phyloP scores from a whole-genome alignment of 1,140 invertebrate genomes.

The Zophobas morio region DNA sequence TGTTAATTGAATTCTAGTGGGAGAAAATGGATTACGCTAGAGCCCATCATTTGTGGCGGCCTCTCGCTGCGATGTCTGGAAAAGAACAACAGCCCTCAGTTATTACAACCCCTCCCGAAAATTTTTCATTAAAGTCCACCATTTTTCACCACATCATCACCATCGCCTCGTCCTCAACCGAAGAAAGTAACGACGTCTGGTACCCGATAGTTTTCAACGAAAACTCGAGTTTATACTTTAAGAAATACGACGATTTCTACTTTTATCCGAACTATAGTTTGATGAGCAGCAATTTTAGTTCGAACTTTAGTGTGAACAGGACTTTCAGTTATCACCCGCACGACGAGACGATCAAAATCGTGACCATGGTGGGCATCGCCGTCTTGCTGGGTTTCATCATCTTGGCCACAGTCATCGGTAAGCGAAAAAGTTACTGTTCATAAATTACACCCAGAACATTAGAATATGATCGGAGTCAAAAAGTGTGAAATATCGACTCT shows the following conservation, averaged over 20 bases:
- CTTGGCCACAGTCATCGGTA: constrained; percentile 73
- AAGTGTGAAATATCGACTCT: constrained; percentile 5
- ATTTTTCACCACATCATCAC: constrained; percentile 23
- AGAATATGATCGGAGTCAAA: constrained; percentile 3
- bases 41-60: constrained; percentile 57
- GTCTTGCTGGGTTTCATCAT: constrained; percentile 73
- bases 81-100: constrained; percentile 48
- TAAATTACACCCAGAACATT: background rate
- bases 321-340: constrained; percentile 24
- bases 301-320: constrained; percentile 30
- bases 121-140: constrained; percentile 43
- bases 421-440: constrained; percentile 72
- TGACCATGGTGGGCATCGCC: constrained; percentile 70
- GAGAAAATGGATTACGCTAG: constrained; percentile 57
- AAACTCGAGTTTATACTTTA: constrained; percentile 56
- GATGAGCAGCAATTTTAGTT: constrained; percentile 32
- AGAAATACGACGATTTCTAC: constrained; percentile 51
- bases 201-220: constrained; percentile 55
- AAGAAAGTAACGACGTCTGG: constrained; percentile 57
- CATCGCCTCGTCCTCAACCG: constrained; percentile 15
- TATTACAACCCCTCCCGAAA: constrained; percentile 43
- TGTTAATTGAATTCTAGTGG: constrained; percentile 45
- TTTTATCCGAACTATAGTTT: constrained; percentile 38
- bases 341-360: constrained; percentile 57
- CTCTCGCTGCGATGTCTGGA: constrained; percentile 55